These are phyloP conservation scores for Agrilus mali DNA, from an alignment of 2,888 invertebrate species.

Conservation along the genomic window DNA sequence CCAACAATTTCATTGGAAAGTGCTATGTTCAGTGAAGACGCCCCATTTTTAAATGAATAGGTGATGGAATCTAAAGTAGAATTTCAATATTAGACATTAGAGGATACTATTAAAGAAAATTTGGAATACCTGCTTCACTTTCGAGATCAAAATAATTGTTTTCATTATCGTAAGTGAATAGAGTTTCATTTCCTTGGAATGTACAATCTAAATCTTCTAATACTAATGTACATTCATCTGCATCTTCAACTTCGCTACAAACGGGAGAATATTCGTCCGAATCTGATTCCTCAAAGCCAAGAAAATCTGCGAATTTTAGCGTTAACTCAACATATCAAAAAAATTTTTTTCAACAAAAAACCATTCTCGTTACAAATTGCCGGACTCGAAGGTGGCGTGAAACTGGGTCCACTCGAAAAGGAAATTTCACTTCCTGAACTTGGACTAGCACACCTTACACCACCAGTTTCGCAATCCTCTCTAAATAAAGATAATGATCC, in stretches of 20 bases:
- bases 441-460: slow-evolving; percentile 7
- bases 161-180: too few species aligned
- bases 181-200: too few species aligned
- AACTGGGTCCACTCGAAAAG: slow-evolving; percentile 14
- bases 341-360: background rate
- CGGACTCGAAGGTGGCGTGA: slow-evolving; percentile 11
- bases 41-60: background rate
- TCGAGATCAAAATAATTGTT: too few species aligned
- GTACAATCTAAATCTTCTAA: background rate
- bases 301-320: background rate
- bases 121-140: too few species aligned
- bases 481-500: too few species aligned
- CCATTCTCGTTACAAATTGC: slow-evolving; percentile 7
- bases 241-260: slow-evolving; percentile 43
- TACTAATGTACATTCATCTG: slow-evolving; percentile 17
- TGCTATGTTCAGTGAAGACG: slow-evolving; percentile 12
- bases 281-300: slow-evolving; percentile 12
- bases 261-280: slow-evolving; percentile 55
- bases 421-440: slow-evolving; percentile 18
- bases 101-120: too few species aligned
- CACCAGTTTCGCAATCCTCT: too few species aligned
- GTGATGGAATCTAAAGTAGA: too few species aligned
- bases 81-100: too few species aligned
- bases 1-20: slow-evolving; percentile 19
- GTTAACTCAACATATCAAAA: background rate